A percentile compares a stretch with the other conserved stretches of the same genome.
These are phyloP conservation scores for Zonotrichia albicollis DNA, from an alignment of 2,797 vertebrate species.

Conservation along the genomic window DNA sequence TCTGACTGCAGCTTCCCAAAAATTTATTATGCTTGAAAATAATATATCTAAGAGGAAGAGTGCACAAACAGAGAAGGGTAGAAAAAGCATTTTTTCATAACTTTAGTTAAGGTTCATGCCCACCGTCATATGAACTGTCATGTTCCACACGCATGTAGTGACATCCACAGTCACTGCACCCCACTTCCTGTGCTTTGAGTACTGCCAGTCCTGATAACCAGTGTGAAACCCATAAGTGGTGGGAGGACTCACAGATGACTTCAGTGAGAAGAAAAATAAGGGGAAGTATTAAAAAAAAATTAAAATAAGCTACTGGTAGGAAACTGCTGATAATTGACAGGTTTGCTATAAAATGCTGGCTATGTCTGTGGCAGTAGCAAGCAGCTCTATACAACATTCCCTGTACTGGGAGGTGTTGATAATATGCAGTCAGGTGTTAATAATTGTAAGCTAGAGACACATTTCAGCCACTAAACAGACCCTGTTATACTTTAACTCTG, in stretches of 20 bases:
- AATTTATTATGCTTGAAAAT: neutral
- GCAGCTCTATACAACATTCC: neutral
- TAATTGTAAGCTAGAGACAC: neutral
- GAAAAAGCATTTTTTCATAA: neutral
- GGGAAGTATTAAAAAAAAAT: neutral
- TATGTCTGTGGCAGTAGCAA: neutral
- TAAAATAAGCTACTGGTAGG: neutral
- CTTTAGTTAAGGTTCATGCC: neutral
- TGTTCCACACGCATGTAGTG: fast-evolving
- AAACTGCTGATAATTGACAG: neutral
- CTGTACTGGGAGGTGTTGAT: neutral
- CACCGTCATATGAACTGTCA: neutral
- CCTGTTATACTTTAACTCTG: neutral
- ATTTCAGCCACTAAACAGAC: neutral
- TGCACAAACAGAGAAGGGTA: neutral
- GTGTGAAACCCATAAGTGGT: neutral
- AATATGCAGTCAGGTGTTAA: neutral
- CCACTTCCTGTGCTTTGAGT: neutral
- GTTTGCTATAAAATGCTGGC: neutral
- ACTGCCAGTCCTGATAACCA: neutral
- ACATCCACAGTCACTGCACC: neutral
- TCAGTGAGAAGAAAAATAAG: neutral
- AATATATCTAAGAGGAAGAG: neutral
- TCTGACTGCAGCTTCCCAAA: neutral
- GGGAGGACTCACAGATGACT: neutral